Evolutionary conservation across 2,888 invertebrate species (phyloP).

Genomic region (Oxytorus armatus): DNA sequence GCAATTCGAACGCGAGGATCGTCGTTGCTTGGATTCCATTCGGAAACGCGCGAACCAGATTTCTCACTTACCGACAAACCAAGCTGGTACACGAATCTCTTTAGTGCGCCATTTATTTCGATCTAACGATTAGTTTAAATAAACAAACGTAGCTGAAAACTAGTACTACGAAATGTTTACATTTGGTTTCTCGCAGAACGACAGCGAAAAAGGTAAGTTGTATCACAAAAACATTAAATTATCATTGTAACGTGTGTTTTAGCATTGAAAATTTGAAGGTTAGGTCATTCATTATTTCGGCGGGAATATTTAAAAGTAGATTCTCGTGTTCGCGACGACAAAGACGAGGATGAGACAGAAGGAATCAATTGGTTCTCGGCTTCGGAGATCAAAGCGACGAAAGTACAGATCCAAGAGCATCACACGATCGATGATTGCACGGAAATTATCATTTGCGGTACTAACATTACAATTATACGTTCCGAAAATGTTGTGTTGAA

Average conservation of each 20-base stretch:
- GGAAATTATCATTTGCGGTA: constrained; percentile 24
- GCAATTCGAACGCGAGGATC: no score
- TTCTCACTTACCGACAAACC: no score
- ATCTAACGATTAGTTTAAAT: not conserved
- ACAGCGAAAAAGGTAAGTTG: constrained; percentile 42
- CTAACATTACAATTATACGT: constrained; percentile 73
- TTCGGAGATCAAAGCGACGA: constrained; percentile 71
- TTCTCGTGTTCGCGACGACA: constrained; percentile 35
- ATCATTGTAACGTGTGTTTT: not conserved
- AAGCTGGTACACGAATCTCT: no score
- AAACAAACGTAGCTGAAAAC: not conserved
- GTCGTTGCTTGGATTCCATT: no score
- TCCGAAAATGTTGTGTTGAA: constrained; percentile 76
- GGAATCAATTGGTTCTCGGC: constrained; percentile 77
- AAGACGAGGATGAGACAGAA: constrained; percentile 10
- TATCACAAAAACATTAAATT: not conserved
- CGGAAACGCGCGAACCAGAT: no score
- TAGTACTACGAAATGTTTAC: constrained; percentile 67
- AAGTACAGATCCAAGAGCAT: constrained; percentile 70
- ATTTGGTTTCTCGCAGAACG: constrained; percentile 67
- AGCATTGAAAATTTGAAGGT: constrained; percentile 45
- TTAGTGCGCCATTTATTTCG: no score
- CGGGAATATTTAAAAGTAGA: constrained; percentile 43
- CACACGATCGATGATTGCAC: constrained; percentile 65
- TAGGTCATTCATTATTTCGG: constrained; percentile 37